Percentiles rank a stretch among this genome's conserved stretches.
These are phyloP conservation scores for Hermaeophaga mercurialis DNA, from an alignment of 2,888 invertebrate genomes.

Conservation along the genomic window DNA sequence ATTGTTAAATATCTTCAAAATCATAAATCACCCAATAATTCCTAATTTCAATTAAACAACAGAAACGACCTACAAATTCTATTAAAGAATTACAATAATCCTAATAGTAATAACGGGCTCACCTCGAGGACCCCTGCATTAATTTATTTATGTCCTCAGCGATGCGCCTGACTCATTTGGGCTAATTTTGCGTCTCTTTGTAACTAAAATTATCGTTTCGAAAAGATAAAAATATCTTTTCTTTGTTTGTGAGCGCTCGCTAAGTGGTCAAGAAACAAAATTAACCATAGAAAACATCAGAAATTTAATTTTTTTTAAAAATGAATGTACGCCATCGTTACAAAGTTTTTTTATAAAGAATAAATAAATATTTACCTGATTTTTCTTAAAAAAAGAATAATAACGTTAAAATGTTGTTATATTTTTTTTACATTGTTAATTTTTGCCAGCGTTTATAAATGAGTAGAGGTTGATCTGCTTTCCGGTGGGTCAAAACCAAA, in stretches of 20 bases:
- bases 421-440: too few species aligned
- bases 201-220: constrained; percentile 2
- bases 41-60: background rate
- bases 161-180: constrained; percentile 1
- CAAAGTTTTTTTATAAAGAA: too few species aligned
- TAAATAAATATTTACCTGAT: too few species aligned
- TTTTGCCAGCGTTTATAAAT: too few species aligned
- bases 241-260: background rate
- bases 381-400: too few species aligned
- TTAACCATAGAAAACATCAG: too few species aligned
- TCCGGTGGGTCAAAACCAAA: too few species aligned
- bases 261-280: background rate
- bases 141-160: constrained; percentile 9
- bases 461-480: too few species aligned
- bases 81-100: background rate
- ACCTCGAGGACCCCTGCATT: constrained; percentile 9
- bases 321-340: too few species aligned
- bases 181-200: constrained; percentile 10
- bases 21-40: constrained; percentile 4
- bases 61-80: background rate
- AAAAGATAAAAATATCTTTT: background rate
- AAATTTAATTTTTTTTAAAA: too few species aligned
- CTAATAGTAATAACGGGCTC: constrained; percentile 1
- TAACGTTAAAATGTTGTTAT: too few species aligned
- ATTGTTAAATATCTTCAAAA: too few species aligned